Conservation (phyloP, 23 tunicate species). For the Styela clava region DNA sequence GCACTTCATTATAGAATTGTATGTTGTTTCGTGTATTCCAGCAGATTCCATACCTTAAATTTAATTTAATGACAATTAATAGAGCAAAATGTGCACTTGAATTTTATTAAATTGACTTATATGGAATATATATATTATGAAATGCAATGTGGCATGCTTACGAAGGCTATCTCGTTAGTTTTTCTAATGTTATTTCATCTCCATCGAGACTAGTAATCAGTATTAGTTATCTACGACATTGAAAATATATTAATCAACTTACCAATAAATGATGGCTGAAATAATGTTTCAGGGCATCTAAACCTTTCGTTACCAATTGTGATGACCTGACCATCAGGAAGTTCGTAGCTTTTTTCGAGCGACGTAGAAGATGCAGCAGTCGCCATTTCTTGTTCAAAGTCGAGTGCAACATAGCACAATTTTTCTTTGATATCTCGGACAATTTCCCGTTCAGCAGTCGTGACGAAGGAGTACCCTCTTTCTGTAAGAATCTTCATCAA, state of each 20-base stretch:
- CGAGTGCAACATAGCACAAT: conserved; percentile 70
- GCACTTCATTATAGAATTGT: conserved; percentile 93
- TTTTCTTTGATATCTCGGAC: conserved; percentile 85
- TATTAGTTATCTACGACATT: neutral
- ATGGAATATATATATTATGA: no score
- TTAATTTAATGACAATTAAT: no score
- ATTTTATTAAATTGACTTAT: no score
- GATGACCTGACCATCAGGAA: conserved; percentile 71
- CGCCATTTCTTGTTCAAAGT: conserved; percentile 71
- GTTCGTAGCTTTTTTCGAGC: conserved; percentile 47
- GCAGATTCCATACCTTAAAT: conserved; percentile 81
- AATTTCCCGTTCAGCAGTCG: conserved; percentile 70
- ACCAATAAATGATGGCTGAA: conserved; percentile 92
- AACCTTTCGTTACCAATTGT: conserved; percentile 95
- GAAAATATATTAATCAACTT: neutral
- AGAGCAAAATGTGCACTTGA: no score
- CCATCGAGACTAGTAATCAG: neutral
- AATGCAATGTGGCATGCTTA: no score
- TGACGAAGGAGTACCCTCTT: conserved; percentile 45
- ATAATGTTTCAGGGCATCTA: conserved; percentile 95
- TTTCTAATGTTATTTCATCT: neutral
- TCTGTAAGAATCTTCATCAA: conserved; percentile 85
- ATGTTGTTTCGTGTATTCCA: conserved; percentile 90
- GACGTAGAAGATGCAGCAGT: conserved; percentile 67
- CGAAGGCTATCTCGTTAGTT: neutral